Percentiles rank a stretch among this genome's conserved stretches.
phyloP scores from a whole-genome alignment of 2,888 invertebrate genomes.

The Drosophila rubida region DNA sequence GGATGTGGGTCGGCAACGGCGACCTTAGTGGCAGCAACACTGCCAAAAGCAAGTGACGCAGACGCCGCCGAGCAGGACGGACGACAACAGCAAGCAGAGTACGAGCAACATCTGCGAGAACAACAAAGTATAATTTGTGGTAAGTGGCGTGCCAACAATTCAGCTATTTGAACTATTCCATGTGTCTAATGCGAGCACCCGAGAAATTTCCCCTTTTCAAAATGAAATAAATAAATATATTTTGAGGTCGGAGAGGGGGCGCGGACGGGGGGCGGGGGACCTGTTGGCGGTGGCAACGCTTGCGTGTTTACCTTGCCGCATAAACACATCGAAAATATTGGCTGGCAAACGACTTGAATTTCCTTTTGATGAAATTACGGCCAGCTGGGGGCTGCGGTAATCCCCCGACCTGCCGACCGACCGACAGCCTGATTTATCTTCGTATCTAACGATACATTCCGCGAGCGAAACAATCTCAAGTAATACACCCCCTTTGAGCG shows the following conservation, averaged over 20 bases:
- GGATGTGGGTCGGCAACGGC: constrained; percentile 30
- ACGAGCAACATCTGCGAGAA: constrained; percentile 31
- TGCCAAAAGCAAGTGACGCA: constrained; percentile 29
- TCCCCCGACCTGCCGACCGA: constrained; percentile 45
- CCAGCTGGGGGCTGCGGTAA: constrained; percentile 58
- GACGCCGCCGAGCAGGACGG: constrained; percentile 11
- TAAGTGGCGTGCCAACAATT: constrained; percentile 70
- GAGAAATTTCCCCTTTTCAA: constrained; percentile 70
- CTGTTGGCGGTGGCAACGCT: constrained; percentile 16
- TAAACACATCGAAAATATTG: constrained; percentile 58
- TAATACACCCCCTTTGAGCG: constrained; percentile 6
- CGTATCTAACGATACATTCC: constrained; percentile 13
- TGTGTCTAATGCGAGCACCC: constrained; percentile 50
- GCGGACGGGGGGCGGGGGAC: background rate
- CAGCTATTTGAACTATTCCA: constrained; percentile 64
- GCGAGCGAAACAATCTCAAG: constrained; percentile 15
- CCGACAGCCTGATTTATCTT: constrained; percentile 13
- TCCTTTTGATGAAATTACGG: constrained; percentile 54
- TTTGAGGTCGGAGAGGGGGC: background rate
- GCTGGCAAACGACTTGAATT: constrained; percentile 58
- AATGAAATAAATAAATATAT: constrained; percentile 58
- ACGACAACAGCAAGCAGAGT: constrained; percentile 24
- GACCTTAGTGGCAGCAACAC: constrained; percentile 12
- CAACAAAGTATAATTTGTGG: constrained; percentile 66
- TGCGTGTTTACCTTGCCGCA: constrained; percentile 75